Evolutionary conservation across 2,113 vertebrate species (phyloP).

Genomic region (Scartelaos histophorus): DNA sequence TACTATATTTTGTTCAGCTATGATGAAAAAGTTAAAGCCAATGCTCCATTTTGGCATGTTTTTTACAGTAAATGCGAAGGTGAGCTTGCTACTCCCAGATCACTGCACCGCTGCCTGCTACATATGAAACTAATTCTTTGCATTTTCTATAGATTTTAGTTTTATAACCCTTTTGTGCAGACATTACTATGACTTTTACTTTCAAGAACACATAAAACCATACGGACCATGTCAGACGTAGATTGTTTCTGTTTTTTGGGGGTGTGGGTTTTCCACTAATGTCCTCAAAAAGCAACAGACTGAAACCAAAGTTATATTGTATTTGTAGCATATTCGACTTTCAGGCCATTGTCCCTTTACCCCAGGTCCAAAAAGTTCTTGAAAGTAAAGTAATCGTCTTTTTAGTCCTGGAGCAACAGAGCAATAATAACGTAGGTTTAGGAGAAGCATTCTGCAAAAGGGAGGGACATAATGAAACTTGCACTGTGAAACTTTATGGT

Average conservation of each 20-base stretch:
- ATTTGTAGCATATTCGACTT: not conserved
- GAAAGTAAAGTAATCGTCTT: conserved; percentile 4
- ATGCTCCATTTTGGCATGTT: no score
- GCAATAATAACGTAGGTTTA: conserved; percentile 6
- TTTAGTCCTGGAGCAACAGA: not conserved
- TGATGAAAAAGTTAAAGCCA: no score
- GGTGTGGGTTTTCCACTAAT: not conserved
- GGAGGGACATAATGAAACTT: not conserved
- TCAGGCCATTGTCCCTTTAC: not conserved
- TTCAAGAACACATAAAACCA: not conserved
- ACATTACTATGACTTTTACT: not conserved
- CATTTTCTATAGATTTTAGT: not conserved
- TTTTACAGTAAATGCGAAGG: no score
- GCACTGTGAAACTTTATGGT: no score
- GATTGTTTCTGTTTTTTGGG: not conserved
- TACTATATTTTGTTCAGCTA: no score
- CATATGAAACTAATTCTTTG: not conserved
- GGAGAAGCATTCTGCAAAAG: not conserved
- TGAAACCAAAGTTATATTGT: conserved; percentile 1
- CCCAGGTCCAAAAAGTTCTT: conserved; percentile 4
- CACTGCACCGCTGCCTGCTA: not conserved
- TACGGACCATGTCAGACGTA: not conserved
- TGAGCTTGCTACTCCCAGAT: no score
- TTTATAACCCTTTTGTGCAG: not conserved
- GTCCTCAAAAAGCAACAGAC: not conserved